Percentiles rank a stretch among this genome's conserved stretches.
Conservation (phyloP, 2,888 invertebrate genomes). For the Cartodere bifasciata region DNA sequence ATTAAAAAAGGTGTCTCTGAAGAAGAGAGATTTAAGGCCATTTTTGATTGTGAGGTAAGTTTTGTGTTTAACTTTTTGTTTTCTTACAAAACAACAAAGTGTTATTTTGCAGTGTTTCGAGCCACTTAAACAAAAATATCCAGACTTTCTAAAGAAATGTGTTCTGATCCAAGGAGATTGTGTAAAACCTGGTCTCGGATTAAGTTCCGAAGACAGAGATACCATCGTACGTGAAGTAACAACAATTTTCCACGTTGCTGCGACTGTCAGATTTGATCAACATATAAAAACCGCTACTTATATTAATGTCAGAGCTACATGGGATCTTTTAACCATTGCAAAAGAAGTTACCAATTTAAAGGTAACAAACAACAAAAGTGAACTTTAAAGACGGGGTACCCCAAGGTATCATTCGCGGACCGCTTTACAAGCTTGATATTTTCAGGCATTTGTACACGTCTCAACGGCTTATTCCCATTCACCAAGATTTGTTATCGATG, state of each 20-base stretch:
- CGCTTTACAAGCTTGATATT: no score
- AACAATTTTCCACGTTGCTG: constrained; percentile 10
- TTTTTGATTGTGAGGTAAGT: constrained; percentile 27
- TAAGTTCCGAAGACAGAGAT: constrained; percentile 42
- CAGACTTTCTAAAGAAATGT: constrained; percentile 48
- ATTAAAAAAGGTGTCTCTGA: constrained; percentile 30
- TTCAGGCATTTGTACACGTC: constrained; percentile 22
- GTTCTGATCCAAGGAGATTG: constrained; percentile 47
- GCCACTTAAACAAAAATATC: constrained; percentile 40
- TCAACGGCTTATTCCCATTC: constrained; percentile 25
- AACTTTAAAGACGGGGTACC: no score
- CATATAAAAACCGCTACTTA: constrained; percentile 7
- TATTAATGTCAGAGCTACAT: constrained; percentile 9
- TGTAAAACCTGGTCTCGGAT: constrained; percentile 44
- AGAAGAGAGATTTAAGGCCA: constrained; percentile 28
- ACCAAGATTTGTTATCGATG: constrained; percentile 19
- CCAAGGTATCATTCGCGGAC: no score
- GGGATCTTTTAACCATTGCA: constrained; percentile 7
- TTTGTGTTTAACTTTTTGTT: no score
- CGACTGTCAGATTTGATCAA: constrained; percentile 11
- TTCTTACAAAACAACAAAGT: no score
- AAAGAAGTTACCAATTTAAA: constrained; percentile 8
- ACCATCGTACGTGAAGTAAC: constrained; percentile 38
- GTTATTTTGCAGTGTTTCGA: constrained; percentile 31
- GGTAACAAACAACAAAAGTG: no score